These are phyloP conservation scores for Teleiodes luculella DNA, from an alignment of 2,888 invertebrate species.

Conservation along the genomic window DNA sequence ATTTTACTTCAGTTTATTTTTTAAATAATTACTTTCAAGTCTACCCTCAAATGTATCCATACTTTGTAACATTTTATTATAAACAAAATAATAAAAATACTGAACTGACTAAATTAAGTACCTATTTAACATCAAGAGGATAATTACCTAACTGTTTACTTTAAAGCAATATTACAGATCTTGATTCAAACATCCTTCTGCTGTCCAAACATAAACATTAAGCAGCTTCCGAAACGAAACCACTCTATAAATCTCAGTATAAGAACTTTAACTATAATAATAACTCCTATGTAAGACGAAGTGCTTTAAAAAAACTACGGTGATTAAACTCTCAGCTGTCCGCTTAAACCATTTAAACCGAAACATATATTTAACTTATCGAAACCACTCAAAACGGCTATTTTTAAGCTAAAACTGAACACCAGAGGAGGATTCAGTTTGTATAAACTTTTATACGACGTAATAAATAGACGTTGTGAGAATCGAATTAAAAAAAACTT, in stretches of 20 bases:
- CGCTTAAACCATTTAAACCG: constrained; percentile 43
- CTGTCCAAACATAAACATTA: background rate
- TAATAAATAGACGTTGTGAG: no score
- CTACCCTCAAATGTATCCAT: no score
- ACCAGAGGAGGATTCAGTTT: constrained; percentile 4
- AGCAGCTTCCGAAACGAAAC: background rate
- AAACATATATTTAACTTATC: constrained; percentile 69
- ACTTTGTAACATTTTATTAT: no score
- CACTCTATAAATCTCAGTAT: background rate
- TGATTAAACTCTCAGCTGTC: constrained; percentile 23
- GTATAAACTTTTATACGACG: no score
- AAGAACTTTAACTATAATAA: background rate
- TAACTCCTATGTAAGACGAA: background rate
- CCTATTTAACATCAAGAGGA: no score
- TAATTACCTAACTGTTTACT: no score
- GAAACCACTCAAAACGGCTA: constrained; percentile 71
- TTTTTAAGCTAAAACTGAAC: constrained; percentile 65
- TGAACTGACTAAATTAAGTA: no score
- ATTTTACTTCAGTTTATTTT: no score
- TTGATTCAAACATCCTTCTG: background rate
- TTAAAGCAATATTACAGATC: no score
- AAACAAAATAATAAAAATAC: no score
- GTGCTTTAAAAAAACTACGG: background rate
- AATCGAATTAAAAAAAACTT: no score
- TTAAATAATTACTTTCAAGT: no score